Evolutionary conservation across 1,140 invertebrate genomes (phyloP).

Genomic region (Apis cerana): DNA sequence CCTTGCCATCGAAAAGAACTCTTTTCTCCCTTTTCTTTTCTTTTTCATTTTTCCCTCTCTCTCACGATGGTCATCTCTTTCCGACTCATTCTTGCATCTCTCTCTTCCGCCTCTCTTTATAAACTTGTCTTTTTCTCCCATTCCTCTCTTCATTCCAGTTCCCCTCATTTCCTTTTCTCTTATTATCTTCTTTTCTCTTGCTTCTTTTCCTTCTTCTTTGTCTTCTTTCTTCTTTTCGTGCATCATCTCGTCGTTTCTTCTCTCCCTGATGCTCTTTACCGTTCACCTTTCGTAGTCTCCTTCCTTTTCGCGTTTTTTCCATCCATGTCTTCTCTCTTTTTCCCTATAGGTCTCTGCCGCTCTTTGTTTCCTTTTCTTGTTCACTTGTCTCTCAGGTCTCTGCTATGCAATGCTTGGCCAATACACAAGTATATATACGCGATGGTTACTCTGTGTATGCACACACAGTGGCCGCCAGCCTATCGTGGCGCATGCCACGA

Average conservation of each 20-base stretch:
- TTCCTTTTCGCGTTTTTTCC: conserved; percentile 1
- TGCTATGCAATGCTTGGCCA: not conserved
- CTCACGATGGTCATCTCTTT: not conserved
- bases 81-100: not conserved
- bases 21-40: conserved; percentile 29
- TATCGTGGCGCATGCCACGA: conserved; percentile 42
- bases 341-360: not conserved
- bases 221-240: conserved; percentile 7
- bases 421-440: not conserved
- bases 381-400: conserved; percentile 21
- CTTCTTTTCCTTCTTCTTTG: conserved; percentile 9
- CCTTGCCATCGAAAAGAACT: conserved; percentile 44
- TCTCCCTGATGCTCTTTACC: conserved; percentile 4
- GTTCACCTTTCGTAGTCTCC: not conserved
- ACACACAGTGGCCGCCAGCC: conserved; percentile 38
- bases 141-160: conserved; percentile 45
- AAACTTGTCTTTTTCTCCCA: conserved; percentile 21
- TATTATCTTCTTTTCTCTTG: conserved; percentile 13
- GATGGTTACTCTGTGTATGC: not conserved
- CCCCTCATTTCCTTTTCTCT: conserved; percentile 16
- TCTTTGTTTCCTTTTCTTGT: conserved; percentile 1
- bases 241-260: not conserved
- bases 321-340: not conserved
- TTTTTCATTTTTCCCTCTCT: not conserved
- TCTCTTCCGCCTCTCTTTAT: conserved; percentile 30